Conservation (phyloP, 2,888 invertebrate genomes). For the Polyploca ridens region DNA sequence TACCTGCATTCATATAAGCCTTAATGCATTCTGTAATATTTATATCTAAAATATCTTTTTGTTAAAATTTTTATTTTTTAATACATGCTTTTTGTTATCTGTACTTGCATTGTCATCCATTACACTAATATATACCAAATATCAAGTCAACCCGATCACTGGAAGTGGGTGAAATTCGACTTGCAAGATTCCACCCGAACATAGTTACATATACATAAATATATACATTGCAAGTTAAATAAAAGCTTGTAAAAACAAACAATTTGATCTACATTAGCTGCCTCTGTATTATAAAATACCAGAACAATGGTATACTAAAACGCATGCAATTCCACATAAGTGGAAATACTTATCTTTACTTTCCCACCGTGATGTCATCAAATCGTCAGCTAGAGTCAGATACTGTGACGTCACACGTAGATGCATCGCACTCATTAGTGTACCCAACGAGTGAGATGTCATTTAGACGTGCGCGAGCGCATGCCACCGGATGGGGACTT, state of each 20-base stretch:
- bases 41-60: too few species aligned
- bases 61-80: too few species aligned
- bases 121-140: too few species aligned
- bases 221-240: too few species aligned
- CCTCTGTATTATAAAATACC: not conserved
- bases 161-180: too few species aligned
- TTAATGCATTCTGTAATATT: too few species aligned
- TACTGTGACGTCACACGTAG: conserved; percentile 10
- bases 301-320: conserved; percentile 1
- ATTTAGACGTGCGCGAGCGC: not conserved
- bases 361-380: conserved; percentile 9
- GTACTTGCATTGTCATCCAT: too few species aligned
- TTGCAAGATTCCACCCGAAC: too few species aligned
- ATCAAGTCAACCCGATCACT: too few species aligned
- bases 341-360: not conserved
- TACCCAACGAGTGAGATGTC: conserved; percentile 2
- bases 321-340: conserved; percentile 2
- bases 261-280: not conserved
- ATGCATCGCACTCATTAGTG: conserved; percentile 6
- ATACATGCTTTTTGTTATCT: too few species aligned
- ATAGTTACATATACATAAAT: too few species aligned
- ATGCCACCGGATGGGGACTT: not conserved
- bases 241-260: not conserved
- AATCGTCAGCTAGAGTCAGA: conserved; percentile 1
- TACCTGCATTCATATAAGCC: too few species aligned